These are phyloP conservation scores for Lepidocyrtoides sp. DNA, from an alignment of 2,888 invertebrate species.

Conservation along the genomic window DNA sequence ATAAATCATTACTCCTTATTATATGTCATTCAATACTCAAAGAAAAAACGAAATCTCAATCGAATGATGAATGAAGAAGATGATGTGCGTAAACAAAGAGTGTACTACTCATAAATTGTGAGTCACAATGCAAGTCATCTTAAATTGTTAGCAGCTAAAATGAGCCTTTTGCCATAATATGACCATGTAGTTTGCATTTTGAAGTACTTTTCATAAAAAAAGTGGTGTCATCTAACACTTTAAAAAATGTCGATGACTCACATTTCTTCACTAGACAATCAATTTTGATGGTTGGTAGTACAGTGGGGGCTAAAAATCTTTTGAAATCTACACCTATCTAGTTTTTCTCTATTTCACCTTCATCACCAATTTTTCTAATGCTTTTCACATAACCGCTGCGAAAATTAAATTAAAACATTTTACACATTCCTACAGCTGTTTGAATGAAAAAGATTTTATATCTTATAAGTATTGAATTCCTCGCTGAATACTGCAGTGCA, in stretches of 20 bases:
- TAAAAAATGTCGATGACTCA: not conserved
- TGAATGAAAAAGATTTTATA: not conserved
- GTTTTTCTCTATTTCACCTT: not conserved
- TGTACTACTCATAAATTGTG: no score
- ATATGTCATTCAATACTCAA: conserved; percentile 71
- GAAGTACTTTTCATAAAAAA: not conserved
- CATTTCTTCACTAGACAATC: conserved; percentile 29
- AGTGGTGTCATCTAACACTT: not conserved
- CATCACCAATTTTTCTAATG: not conserved
- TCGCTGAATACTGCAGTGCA: not conserved
- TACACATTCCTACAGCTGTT: not conserved
- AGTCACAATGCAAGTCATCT: no score
- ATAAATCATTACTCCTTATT: conserved; percentile 55
- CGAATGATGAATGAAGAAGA: conserved; percentile 27
- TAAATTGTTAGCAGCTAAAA: no score
- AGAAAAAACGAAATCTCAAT: conserved; percentile 41
- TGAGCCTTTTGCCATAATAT: no score
- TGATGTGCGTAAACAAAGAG: no score
- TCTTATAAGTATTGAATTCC: no score
- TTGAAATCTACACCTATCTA: conserved; percentile 28
- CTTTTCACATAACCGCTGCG: no score
- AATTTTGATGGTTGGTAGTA: not conserved
- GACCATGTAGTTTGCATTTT: not conserved
- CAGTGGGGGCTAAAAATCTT: not conserved
- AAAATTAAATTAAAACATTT: not conserved